A percentile compares a stretch with the other conserved stretches of the same genome.
phyloP scores from a whole-genome alignment of 2,797 vertebrate genomes.

The Thalassophryne amazonica region DNA sequence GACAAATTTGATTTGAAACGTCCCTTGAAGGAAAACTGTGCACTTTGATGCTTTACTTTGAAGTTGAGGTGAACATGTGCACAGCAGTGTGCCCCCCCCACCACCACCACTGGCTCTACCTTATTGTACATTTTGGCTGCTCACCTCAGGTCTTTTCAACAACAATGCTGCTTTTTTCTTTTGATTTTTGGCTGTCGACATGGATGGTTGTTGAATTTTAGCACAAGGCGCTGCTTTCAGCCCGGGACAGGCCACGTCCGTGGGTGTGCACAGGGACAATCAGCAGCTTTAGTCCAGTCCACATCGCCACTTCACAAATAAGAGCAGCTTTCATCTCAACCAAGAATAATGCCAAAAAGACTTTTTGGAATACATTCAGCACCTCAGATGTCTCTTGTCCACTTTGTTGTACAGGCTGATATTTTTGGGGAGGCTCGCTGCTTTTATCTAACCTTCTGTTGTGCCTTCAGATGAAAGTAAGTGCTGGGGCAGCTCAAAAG shows the following conservation, averaged over 20 bases:
- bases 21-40: constrained; percentile 22
- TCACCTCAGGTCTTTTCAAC: constrained; percentile 42
- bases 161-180: constrained; percentile 73
- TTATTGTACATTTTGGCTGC: constrained; percentile 36
- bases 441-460: constrained; percentile 85
- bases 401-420: constrained; percentile 77
- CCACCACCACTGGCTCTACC: constrained; percentile 6
- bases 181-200: constrained; percentile 29
- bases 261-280: constrained; percentile 31
- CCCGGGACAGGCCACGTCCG: constrained; percentile 19
- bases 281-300: constrained; percentile 42
- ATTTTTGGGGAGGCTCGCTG: constrained; percentile 67
- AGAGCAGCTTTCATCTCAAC: constrained; percentile 76
- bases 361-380: constrained; percentile 68
- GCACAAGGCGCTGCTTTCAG: constrained; percentile 43
- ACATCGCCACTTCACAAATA: constrained; percentile 54
- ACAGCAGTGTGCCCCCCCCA: constrained; percentile 42
- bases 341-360: constrained; percentile 70
- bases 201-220: constrained; percentile 17
- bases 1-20: constrained; percentile 28
- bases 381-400: constrained; percentile 80
- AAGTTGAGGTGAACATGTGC: constrained; percentile 37
- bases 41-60: constrained; percentile 51
- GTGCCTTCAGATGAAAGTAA: constrained; percentile 79
- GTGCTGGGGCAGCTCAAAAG: constrained; percentile 54